Conservation (phyloP, 2,888 invertebrate genomes). For the Nematopogon swammerdamellus region DNA sequence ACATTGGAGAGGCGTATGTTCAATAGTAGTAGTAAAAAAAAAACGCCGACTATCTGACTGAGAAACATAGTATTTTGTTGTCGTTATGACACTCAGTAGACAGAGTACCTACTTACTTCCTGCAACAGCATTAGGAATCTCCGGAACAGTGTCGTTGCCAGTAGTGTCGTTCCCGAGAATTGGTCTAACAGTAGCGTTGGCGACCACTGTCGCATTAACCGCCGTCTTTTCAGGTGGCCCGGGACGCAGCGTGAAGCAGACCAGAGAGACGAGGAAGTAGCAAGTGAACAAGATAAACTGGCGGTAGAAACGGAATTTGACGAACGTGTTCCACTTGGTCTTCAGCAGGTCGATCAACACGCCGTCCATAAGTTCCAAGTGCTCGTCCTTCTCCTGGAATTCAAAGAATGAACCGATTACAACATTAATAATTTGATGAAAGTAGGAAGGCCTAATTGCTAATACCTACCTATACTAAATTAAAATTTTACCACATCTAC, state of each 20-base stretch:
- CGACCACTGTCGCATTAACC: constrained; percentile 27
- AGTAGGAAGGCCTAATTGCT: too few relatives aligned
- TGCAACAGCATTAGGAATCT: too few relatives aligned
- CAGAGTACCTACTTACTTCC: too few relatives aligned
- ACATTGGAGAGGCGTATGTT: too few relatives aligned
- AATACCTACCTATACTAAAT: too few relatives aligned
- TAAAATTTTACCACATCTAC: too few relatives aligned
- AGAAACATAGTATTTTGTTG: too few relatives aligned
- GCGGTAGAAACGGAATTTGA: constrained; percentile 89
- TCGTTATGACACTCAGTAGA: too few relatives aligned
- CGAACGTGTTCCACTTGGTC: constrained; percentile 98
- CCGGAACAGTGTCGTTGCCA: constrained; percentile 25
- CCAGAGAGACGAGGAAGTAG: constrained; percentile 85
- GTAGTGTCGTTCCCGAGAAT: constrained; percentile 7
- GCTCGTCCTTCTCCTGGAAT: constrained; percentile 86
- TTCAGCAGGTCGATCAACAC: constrained; percentile 89
- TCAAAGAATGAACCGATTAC: neutral
- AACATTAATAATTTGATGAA: neutral
- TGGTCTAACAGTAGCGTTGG: constrained; percentile 24
- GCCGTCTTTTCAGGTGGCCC: constrained; percentile 66
- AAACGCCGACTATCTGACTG: too few relatives aligned
- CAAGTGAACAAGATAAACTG: constrained; percentile 88
- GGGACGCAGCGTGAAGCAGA: constrained; percentile 87
- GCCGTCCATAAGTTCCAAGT: constrained; percentile 93
- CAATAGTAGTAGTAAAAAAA: too few relatives aligned